Percentiles rank a stretch among this genome's conserved stretches.
These are phyloP conservation scores for Gobiocypris rarus DNA, from an alignment of 2,113 vertebrate species.

Conservation along the genomic window DNA sequence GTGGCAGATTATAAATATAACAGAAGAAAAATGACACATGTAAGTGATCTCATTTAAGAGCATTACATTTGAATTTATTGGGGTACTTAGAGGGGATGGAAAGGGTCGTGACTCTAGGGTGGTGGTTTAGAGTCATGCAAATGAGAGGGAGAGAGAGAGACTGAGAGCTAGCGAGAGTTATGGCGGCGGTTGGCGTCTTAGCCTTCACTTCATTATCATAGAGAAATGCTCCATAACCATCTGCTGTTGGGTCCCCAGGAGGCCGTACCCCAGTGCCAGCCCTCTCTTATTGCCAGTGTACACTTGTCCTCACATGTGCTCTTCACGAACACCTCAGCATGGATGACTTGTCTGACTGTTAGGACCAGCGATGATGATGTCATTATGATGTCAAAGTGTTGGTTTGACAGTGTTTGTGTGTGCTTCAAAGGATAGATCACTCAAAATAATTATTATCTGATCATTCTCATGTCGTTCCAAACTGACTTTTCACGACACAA, in stretches of 20 bases:
- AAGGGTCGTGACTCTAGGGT: slow-evolving; percentile 62
- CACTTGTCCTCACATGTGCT: slow-evolving; percentile 22
- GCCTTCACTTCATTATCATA: slow-evolving; percentile 59
- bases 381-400: slow-evolving; percentile 4
- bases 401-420: too few relatives aligned
- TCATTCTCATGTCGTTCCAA: neutral
- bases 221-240: slow-evolving; percentile 51
- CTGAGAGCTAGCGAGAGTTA: slow-evolving; percentile 44
- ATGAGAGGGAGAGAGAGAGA: slow-evolving; percentile 63
- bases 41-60: slow-evolving; percentile 81
- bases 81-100: slow-evolving; percentile 77
- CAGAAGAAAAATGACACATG: slow-evolving; percentile 79
- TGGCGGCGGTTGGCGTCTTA: slow-evolving; percentile 63
- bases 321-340: slow-evolving; percentile 8
- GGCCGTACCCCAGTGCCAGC: slow-evolving; percentile 42
- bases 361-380: neutral
- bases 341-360: neutral
- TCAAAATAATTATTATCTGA: neutral
- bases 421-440: neutral
- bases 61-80: slow-evolving; percentile 82
- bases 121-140: slow-evolving; percentile 58
- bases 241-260: slow-evolving; percentile 48
- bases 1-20: slow-evolving; percentile 80
- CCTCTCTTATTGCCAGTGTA: slow-evolving; percentile 38
- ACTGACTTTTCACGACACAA: neutral